Base-by-base conservation (phyloP, 1,140 invertebrate species). In the Teleopsis dalmanni region DNA sequence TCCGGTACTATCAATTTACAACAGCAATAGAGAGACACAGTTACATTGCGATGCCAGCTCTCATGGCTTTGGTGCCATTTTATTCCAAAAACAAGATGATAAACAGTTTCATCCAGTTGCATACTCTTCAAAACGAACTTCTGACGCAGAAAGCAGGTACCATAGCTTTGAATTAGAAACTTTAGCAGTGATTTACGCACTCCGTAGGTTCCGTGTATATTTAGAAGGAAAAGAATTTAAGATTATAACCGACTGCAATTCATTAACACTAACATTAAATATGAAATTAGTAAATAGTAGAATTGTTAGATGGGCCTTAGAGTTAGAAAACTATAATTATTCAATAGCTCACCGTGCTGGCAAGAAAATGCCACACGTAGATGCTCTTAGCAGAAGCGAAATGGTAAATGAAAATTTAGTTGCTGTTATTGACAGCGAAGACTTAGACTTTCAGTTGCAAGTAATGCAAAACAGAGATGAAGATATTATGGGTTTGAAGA, bases 281-380 rank as follows among this genome's bases (percentile, higher is more conserved):
- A 75, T 72, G 31, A 67, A 60, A 51, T 64, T 72, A 11, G 33
- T 72, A 14, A 37, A 55, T 1, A 23, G 57, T 6, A 61, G 53
- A 57, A 58, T 73, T 4, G 61, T 65, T 6, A 53, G 70, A 29
- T 73, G 65, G 25, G 58, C 33, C 3, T 16, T 34, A 7, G 33
- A 34, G 33, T 16, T 34, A 13, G 33, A 34, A 13, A 34, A 34
- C 19, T 19, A 38, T 19, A 22, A 22, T 3, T 19, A 19, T 19
- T 13, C n/a, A 38, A 38, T 38, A 7, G 6, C n/a, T n/a, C n/a
- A n/a, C n/a, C n/a, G n/a, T n/a, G n/a, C n/a, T n/a, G n/a, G n/a
- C n/a, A n/a, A n/a, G n/a, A n/a, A n/a, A n/a, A n/a, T n/a, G n/a
- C n/a, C n/a, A n/a, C n/a, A n/a, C n/a, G n/a, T n/a, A n/a, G n/a